Base-by-base conservation (phyloP, 2,888 invertebrate genomes). In the Callosobruchus maculatus region DNA sequence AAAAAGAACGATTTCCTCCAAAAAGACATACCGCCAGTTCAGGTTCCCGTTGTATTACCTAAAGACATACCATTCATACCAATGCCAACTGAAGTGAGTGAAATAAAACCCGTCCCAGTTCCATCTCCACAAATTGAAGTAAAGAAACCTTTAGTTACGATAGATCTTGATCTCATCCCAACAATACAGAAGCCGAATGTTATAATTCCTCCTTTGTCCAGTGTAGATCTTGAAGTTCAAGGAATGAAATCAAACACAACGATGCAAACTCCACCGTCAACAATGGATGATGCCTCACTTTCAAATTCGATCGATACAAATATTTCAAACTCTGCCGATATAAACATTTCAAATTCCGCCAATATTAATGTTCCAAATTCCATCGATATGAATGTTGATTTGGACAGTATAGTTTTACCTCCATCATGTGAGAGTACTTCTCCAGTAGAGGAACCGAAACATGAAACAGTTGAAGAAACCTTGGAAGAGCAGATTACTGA, bases 101-200 rank as follows among this genome's bases (percentile, higher is more conserved):
- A 76, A 66, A 68, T 72, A 20, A 78, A 78, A 75, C 80, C 81
- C 3, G 77, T 79, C 22, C 81, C 82, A 9, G 79, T 80, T n/a
- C 84, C 82, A 0, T 78, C 77, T 0, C 79, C 81, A 2, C 74
- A 75, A 22, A 30, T 81, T 21, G 77, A 78, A 31, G 66, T 77
- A 0, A 77, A 79, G n/a, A 78, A 76, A 69, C 71, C 76, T 0
- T 20, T 68, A 68, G 21, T 22, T 2, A 9, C 22, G 22, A 9
- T 68, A 68, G 22, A 68, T 68, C 68, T 68, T 68, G 9, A 68
- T 68, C 68, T 21, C 13, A 68, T 68, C 5, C 20, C 68, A 18
- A 7, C 68, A 5, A 68, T 22, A 21, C 21, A 21, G 7, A 49
- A 49, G 66, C 21, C 21, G 21, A 68, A 68, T 68, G 13, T 18